Conservation (phyloP, 2,797 vertebrate species). For the Smutsia temminckii region DNA sequence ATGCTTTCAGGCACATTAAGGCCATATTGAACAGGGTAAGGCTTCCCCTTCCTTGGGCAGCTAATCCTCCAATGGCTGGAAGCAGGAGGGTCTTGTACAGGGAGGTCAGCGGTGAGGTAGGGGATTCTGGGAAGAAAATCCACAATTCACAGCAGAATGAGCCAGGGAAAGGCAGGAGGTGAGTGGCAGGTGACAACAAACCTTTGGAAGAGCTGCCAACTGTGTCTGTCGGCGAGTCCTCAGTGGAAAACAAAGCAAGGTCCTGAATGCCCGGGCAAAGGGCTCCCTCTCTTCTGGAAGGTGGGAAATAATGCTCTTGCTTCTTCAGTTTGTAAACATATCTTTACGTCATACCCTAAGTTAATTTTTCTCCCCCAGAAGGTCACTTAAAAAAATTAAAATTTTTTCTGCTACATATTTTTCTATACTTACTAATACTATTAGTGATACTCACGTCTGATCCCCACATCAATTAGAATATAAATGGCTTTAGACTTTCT, state of each 20-base stretch:
- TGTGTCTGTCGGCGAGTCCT: rapidly evolving
- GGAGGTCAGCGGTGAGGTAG: background rate
- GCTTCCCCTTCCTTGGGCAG: background rate
- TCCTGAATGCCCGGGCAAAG: too few relatives aligned
- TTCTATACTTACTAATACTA: background rate
- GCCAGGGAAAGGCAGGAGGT: background rate
- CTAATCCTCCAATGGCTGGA: background rate
- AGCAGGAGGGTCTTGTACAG: too few relatives aligned
- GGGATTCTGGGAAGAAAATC: background rate
- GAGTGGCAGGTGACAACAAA: background rate
- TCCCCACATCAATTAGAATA: background rate
- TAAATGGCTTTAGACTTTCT: background rate
- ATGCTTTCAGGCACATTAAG: too few relatives aligned
- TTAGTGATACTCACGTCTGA: background rate
- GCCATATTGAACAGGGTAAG: background rate
- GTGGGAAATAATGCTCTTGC: rapidly evolving
- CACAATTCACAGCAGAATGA: background rate
- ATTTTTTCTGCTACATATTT: background rate
- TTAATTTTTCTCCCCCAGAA: background rate
- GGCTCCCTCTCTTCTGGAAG: background rate
- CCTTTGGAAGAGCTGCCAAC: background rate
- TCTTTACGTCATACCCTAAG: background rate
- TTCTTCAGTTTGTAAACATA: too few relatives aligned
- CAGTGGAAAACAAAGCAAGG: background rate
- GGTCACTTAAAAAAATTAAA: background rate